A percentile compares a stretch with the other conserved stretches of the same genome.
Conservation (phyloP, 2,888 invertebrate genomes). For the Ethmia dodecea region DNA sequence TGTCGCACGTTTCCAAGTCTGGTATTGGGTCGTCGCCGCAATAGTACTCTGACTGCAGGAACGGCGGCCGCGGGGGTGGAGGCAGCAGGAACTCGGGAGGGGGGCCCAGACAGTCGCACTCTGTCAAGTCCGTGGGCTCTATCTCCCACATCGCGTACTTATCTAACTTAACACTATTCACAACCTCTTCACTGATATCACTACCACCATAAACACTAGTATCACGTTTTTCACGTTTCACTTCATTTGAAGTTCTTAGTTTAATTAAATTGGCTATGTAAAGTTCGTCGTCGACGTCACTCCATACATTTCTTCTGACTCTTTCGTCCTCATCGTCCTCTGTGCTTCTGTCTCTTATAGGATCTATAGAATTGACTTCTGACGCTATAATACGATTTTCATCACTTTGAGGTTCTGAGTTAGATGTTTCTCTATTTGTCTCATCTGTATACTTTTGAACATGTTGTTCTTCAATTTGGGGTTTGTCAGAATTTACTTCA, state of each 20-base stretch:
- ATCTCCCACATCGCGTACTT: slow-evolving; percentile 83
- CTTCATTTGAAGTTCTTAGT: slow-evolving; percentile 64
- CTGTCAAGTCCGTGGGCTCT: slow-evolving; percentile 82
- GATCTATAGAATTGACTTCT: slow-evolving; percentile 22
- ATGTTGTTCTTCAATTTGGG: slow-evolving; percentile 16
- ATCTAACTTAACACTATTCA: slow-evolving; percentile 76
- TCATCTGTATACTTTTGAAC: slow-evolving; percentile 32
- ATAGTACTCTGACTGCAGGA: slow-evolving; percentile 82
- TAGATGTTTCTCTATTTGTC: slow-evolving; percentile 23
- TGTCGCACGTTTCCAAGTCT: slow-evolving; percentile 85
- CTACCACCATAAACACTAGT: slow-evolving; percentile 60
- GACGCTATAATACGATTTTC: slow-evolving; percentile 50
- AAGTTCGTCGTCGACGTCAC: slow-evolving; percentile 68
- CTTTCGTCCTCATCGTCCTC: slow-evolving; percentile 57
- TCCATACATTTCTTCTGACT: slow-evolving; percentile 67
- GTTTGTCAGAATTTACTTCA: slow-evolving; percentile 11
- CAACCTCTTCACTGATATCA: slow-evolving; percentile 71
- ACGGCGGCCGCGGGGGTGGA: slow-evolving; percentile 85
- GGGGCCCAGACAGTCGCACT: slow-evolving; percentile 87
- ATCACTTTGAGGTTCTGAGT: slow-evolving; percentile 17
- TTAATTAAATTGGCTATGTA: slow-evolving; percentile 69
- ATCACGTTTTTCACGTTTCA: slow-evolving; percentile 70
- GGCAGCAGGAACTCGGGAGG: slow-evolving; percentile 86
- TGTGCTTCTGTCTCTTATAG: slow-evolving; percentile 21
- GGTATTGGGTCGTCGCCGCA: slow-evolving; percentile 84